Evolutionary conservation across 2,113 vertebrate species (phyloP).

Genomic region (Sinocyclocheilus anshuiensis): DNA sequence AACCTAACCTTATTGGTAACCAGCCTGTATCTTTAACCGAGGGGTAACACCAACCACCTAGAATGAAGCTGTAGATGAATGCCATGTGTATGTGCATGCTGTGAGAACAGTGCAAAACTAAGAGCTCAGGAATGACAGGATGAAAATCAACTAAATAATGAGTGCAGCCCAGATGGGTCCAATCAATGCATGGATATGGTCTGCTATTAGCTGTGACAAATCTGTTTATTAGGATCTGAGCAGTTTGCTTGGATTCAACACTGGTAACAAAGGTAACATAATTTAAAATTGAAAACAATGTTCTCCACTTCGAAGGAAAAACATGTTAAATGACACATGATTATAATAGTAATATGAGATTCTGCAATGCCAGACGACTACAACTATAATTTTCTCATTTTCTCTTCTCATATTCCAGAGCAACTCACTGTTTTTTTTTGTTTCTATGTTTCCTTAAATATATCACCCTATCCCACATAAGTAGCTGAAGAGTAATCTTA

Average conservation of each 20-base stretch:
- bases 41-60: background rate
- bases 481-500: background rate
- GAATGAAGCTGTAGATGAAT: background rate
- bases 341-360: background rate
- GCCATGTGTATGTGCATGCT: background rate
- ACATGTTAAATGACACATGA: background rate
- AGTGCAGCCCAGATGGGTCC: background rate
- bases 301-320: background rate
- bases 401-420: background rate
- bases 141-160: background rate
- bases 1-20: background rate
- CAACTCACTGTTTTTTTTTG: background rate
- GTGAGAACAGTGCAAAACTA: conserved; percentile 9
- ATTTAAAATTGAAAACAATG: background rate
- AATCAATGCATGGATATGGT: background rate
- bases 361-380: background rate
- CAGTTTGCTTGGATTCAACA: conserved; percentile 4
- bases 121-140: background rate
- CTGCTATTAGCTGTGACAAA: background rate
- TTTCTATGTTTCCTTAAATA: background rate
- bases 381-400: background rate
- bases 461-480: background rate
- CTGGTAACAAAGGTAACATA: background rate
- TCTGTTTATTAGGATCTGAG: background rate
- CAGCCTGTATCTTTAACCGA: background rate